Conservation (phyloP, 2,797 vertebrate species). For the Helarctos malayanus region DNA sequence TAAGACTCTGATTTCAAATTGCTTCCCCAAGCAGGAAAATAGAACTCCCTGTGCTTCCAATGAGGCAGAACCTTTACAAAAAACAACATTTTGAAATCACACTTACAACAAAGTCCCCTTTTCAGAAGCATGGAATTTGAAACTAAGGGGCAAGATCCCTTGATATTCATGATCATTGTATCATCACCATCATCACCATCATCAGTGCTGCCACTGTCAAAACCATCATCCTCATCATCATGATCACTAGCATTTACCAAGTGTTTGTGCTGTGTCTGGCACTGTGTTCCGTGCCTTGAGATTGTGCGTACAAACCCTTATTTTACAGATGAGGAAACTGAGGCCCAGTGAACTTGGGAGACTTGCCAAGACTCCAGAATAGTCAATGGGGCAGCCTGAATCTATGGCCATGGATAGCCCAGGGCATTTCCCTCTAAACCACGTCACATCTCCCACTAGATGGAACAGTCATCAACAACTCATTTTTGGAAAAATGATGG, state of each 20-base stretch:
- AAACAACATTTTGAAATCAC: not conserved
- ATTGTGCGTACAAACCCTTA: not conserved
- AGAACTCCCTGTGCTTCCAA: not conserved
- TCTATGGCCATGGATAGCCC: not conserved
- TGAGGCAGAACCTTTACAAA: not conserved
- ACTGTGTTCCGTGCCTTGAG: not conserved
- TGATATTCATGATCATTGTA: not conserved
- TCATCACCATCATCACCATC: too few relatives aligned
- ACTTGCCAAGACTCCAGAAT: not conserved
- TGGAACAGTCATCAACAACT: not conserved
- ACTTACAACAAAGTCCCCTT: not conserved
- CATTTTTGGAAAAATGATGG: not conserved
- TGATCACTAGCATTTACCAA: not conserved
- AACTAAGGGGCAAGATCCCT: not conserved
- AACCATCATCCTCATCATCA: not conserved
- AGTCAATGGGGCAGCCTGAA: not conserved
- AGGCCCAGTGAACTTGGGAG: not conserved
- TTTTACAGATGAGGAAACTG: not conserved
- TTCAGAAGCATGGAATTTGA: conserved; percentile 25
- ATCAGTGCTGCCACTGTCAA: not conserved
- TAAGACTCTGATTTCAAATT: not conserved
- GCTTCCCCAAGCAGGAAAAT: not conserved
- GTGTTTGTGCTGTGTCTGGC: not conserved
- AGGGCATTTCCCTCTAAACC: not conserved
- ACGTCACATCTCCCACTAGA: not conserved